Base-by-base conservation (phyloP, 2,888 invertebrate genomes). In the Macrostomum cliftonense region DNA sequence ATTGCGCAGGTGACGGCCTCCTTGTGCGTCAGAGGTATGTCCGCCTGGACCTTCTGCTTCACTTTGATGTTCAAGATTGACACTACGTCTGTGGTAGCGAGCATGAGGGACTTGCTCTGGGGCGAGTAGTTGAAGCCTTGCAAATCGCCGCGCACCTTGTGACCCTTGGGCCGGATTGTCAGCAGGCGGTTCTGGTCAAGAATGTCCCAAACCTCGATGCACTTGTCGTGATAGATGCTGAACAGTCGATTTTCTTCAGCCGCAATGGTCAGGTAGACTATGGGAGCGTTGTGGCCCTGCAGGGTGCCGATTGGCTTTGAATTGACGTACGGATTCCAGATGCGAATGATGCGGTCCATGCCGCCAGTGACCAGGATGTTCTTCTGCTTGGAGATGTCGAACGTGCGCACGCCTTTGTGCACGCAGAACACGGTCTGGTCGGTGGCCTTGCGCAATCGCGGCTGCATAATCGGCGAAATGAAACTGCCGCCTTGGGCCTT, bases 281-380 rank as follows among this genome's bases (percentile, higher is more conserved):
- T 67, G 11, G 70, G 70, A 19, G 67, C 63, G 53, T 61, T 64
- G 56, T 70, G 70, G 38, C 69, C 69, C 47, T 65, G 54, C 19
- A 70, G 57, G 60, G 68, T 61, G n/a, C 64, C 69, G 12, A 65
- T 65, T 9, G 70, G 69, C 54, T 69, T 69, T 36, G 57, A 56
- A 43, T 64, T 55, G 2, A 70, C 66, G 58, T 69, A 70, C 2
- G 68, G 69, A 55, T 70, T 70, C 68, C 68, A 70, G 28, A 70
- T 55, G 42, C 70, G 51, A 4, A 70, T 63, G 42, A 69, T 65
- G 49, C 68, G 57, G 52, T 70, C 70, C 67, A 68, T 68, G 2
- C 67, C 70, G 50, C 70, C 70, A 20, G 70, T 70, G 17, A 68
- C 63, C 43, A 70, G 61, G 44, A 69, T 59, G 53, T 67, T 70